Percentiles rank a stretch among this genome's conserved stretches.
phyloP scores from a whole-genome alignment of 2,888 invertebrate genomes.

The Andrena chrysosceles region DNA sequence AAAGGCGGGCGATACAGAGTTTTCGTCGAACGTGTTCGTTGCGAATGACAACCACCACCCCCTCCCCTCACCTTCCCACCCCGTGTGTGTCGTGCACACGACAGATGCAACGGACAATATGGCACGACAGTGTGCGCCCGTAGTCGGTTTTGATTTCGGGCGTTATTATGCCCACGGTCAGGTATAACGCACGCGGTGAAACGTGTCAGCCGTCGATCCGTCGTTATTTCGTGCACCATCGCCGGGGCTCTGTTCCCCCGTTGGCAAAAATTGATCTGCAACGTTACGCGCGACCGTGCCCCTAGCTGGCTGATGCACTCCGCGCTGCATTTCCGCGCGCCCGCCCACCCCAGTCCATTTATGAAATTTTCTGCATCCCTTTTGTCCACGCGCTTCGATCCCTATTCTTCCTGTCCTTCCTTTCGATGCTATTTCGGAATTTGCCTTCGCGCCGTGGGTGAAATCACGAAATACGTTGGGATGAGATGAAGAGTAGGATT shows the following conservation, averaged over 20 bases:
- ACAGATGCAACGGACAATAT: conserved; percentile 80
- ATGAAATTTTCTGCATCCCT: conserved; percentile 35
- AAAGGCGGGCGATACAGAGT: conserved; percentile 47
- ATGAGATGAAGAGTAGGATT: background rate
- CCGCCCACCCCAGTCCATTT: conserved; percentile 13
- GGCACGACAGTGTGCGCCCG: conserved; percentile 49
- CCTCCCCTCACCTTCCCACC: background rate
- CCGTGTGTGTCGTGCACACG: conserved; percentile 63
- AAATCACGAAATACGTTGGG: background rate
- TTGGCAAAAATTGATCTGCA: conserved; percentile 56
- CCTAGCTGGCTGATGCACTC: conserved; percentile 27
- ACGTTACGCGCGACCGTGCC: conserved; percentile 29
- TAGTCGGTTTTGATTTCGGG: conserved; percentile 73
- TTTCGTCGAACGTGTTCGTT: conserved; percentile 58
- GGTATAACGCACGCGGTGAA: conserved; percentile 68
- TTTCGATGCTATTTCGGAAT: background rate
- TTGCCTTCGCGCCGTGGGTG: background rate
- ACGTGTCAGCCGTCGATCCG: conserved; percentile 74
- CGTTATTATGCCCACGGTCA: conserved; percentile 75
- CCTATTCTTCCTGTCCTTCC: background rate
- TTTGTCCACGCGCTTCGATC: background rate
- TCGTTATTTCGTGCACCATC: conserved; percentile 53
- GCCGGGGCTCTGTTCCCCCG: conserved; percentile 9
- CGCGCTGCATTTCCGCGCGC: conserved; percentile 36
- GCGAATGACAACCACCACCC: conserved; percentile 45